Base-by-base conservation (phyloP, 2,797 vertebrate genomes). In the Sphaeramia orbicularis region DNA sequence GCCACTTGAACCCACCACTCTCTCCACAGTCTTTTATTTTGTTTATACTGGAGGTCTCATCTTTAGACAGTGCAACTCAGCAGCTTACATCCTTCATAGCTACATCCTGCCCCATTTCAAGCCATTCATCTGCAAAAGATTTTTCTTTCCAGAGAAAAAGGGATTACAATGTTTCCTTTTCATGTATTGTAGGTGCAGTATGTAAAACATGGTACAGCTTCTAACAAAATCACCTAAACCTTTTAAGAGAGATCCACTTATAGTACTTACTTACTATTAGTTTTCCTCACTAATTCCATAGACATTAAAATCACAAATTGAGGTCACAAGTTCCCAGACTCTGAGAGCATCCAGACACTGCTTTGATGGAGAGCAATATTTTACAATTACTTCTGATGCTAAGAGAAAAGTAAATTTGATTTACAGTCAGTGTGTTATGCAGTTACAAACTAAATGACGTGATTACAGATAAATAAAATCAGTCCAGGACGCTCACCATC, bases 201-300 rank as follows among this genome's bases (percentile, higher is more conserved):
- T 16, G 40, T 48, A 37, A 43, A 70, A 77, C 21, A 19, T 9
- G 15, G 6, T 2, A 32, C 50, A 70, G 10, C 18, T 18, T 45
- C 52, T 61, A 71, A 76, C 48, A 54, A 43, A 63, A 64, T 54
- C 45, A 30, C 58, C 19, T 38, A 55, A 68, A 81, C 36, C 6
- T 37, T 49, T 80, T 84, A 73, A 56, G 16, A 79, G 49, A n/a
- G 57, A 85, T 76, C 63, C 49, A 44, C 56, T 81, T 58, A 69
- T 1, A 18, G 51, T 2, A 30, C 32, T 61, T 43, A 70, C 35
- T 45, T 13, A n/a, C 19, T 5, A 52, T 60, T 52, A 35, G 45
- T 36, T 56, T 68, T 55, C 51, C 44, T 48, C 51, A 15, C 61
- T 59, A 68, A 73, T 43, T 75, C 19, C 27, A 69, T 9, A 35